Percentiles rank a stretch among this genome's conserved stretches.
Conservation (phyloP, 2,797 vertebrate genomes). For the Phrynocephalus guinanensis region DNA sequence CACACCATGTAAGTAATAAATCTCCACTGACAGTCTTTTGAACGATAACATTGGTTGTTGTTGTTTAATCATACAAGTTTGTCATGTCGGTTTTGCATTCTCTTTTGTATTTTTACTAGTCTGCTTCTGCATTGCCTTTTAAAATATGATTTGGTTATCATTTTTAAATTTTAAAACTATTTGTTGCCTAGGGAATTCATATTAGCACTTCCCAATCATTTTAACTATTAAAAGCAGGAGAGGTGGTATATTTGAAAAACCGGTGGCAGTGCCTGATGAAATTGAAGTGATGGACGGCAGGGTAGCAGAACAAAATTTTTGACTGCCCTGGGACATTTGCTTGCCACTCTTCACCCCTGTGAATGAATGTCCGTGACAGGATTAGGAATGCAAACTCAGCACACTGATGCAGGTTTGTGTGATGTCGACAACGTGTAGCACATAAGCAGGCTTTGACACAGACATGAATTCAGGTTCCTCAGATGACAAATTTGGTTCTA, state of each 20-base stretch:
- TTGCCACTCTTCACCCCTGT: neutral
- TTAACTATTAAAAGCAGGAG: neutral
- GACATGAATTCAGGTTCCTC: neutral
- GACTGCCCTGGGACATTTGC: neutral
- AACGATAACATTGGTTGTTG: neutral
- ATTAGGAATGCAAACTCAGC: neutral
- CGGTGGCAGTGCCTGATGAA: neutral
- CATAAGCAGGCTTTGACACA: slow-evolving; percentile 2
- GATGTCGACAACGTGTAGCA: neutral
- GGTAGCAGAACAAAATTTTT: neutral
- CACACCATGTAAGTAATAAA: neutral
- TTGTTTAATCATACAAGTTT: neutral
- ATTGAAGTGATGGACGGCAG: neutral
- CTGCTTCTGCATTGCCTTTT: neutral
- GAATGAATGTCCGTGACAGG: neutral
- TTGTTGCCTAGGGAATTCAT: neutral
- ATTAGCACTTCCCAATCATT: neutral
- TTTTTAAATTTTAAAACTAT: neutral
- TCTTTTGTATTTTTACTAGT: neutral
- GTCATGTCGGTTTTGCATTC: neutral
- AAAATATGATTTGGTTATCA: neutral
- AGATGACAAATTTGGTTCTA: slow-evolving; percentile 23
- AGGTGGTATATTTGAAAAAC: neutral
- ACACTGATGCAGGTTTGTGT: neutral
- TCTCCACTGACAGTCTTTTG: neutral